Evolutionary conservation across 92 coral and sea anemone species (phyloP).

Genomic region (Umimayanthus chanpuru): DNA sequence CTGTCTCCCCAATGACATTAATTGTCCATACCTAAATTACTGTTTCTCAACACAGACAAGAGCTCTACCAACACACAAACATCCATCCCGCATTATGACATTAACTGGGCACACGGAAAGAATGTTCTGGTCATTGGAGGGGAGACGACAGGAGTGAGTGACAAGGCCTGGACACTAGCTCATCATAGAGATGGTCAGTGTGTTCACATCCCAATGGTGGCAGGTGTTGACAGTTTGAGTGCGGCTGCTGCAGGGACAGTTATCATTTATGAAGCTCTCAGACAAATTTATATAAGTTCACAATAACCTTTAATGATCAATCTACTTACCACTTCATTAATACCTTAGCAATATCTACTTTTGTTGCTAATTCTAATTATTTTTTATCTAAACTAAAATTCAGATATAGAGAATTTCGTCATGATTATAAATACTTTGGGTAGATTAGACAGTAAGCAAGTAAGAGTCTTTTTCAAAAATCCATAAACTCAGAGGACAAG

Average conservation of each 20-base stretch:
- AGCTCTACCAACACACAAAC: neutral
- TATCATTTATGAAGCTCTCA: conserved; percentile 70
- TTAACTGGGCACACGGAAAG: conserved; percentile 78
- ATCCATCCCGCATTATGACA: conserved; percentile 42
- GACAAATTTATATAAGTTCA: conserved; percentile 51
- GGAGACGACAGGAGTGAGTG: conserved; percentile 80
- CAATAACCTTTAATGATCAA: neutral
- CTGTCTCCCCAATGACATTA: no score
- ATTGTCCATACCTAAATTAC: neutral
- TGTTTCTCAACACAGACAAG: conserved; percentile 7
- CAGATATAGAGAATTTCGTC: no score
- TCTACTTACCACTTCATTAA: no score
- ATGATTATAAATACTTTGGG: no score
- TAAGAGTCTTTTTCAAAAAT: no score
- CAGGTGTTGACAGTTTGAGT: conserved; percentile 72
- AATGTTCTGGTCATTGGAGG: conserved; percentile 76
- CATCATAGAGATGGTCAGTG: conserved; percentile 39
- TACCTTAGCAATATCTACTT: no score
- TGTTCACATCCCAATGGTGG: conserved; percentile 71
- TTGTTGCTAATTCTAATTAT: no score
- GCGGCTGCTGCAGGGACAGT: conserved; percentile 77
- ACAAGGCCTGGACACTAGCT: conserved; percentile 49
- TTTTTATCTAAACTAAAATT: no score
- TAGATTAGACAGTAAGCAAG: no score
- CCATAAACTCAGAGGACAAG: no score